Conservation (phyloP, 2,797 vertebrate genomes). For the Phrynocephalus vlangalii region DNA sequence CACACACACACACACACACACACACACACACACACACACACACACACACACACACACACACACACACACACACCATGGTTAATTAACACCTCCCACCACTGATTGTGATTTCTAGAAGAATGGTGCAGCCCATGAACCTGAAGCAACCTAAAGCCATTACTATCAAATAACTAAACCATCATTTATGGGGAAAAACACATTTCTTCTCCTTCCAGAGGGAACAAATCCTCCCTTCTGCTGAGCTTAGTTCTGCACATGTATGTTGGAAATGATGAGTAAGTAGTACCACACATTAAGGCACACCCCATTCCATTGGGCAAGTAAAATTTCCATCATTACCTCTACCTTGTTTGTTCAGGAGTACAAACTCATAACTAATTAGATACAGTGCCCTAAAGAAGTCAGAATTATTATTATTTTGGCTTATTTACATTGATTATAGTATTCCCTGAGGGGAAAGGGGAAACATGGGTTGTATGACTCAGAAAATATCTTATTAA, state of each 20-base stretch:
- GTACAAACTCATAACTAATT: conserved; percentile 1
- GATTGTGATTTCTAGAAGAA: background rate
- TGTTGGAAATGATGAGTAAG: background rate
- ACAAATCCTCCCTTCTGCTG: background rate
- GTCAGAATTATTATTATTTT: background rate
- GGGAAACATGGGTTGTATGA: conserved; percentile 16
- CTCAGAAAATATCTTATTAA: conserved; percentile 15
- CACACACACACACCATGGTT: background rate
- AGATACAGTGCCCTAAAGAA: conserved; percentile 7
- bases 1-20: no score
- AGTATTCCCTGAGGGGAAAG: conserved; percentile 19
- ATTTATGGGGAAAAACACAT: background rate
- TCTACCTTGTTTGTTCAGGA: background rate
- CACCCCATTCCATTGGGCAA: background rate
- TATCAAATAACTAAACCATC: background rate
- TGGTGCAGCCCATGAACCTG: background rate
- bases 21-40: no score
- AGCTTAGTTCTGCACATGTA: background rate
- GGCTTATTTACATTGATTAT: conserved; percentile 27
- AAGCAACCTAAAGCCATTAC: background rate
- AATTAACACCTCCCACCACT: background rate
- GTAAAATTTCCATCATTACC: background rate
- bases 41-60: no score
- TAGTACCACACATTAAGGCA: background rate
- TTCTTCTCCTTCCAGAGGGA: background rate